Conservation (phyloP, 1,140 invertebrate species). For the Hyles euphorbiae region DNA sequence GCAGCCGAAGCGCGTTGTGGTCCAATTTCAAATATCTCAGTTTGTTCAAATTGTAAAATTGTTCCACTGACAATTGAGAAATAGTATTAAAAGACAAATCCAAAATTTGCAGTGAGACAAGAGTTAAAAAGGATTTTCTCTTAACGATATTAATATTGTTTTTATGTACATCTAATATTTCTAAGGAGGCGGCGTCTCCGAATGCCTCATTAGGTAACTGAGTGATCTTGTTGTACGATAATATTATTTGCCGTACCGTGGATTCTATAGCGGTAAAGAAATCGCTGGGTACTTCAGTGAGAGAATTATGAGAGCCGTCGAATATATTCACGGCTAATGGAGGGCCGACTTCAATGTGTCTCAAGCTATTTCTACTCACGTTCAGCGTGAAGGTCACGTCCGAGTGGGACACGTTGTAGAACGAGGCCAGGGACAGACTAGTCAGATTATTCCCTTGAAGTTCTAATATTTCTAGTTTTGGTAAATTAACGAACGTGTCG, state of each 20-base stretch:
- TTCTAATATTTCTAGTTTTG: conserved; percentile 81
- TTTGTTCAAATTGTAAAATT: conserved; percentile 86
- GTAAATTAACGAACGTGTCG: conserved; percentile 81
- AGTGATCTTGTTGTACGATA: conserved; percentile 85
- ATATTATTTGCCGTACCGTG: conserved; percentile 79
- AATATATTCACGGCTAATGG: conserved; percentile 80
- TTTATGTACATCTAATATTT: conserved; percentile 84
- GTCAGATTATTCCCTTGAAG: conserved; percentile 83
- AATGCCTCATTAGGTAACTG: conserved; percentile 84
- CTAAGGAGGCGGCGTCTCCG: conserved; percentile 80
- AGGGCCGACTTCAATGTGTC: conserved; percentile 76
- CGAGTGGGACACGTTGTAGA: conserved; percentile 79
- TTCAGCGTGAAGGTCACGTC: conserved; percentile 80
- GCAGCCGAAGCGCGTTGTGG: conserved; percentile 83
- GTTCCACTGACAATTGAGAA: conserved; percentile 85
- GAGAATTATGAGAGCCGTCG: conserved; percentile 82
- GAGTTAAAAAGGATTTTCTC: conserved; percentile 84
- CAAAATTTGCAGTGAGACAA: conserved; percentile 84
- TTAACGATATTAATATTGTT: conserved; percentile 85
- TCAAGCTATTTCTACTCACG: conserved; percentile 82
- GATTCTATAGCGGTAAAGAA: conserved; percentile 79
- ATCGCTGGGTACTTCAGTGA: conserved; percentile 80
- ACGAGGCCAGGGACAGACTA: conserved; percentile 80
- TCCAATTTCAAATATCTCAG: conserved; percentile 86
- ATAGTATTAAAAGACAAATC: conserved; percentile 88